Base-by-base conservation (phyloP, 2,888 invertebrate species). In the Pristionchus mayeri region DNA sequence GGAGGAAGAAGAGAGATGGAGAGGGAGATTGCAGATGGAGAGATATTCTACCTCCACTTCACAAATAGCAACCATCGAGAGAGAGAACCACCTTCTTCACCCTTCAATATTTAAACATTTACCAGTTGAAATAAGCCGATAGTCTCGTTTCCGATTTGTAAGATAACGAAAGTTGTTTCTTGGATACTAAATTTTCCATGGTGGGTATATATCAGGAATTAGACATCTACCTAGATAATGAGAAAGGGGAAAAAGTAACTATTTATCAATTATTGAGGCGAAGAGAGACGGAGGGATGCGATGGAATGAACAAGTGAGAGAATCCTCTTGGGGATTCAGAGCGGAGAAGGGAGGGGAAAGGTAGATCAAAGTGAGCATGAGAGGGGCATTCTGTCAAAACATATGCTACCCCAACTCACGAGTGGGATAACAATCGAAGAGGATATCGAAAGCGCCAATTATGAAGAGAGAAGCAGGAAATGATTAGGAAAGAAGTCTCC, bases 261-360 rank as follows among this genome's bases (percentile, higher is more conserved):
- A 76, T 6, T 1, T 76, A 76, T 76, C 48, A 76, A 76, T 76
- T 48, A 76, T 76, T 76, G 76, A 76, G 27, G 27, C 44, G 76
- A n/a, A 3, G 21, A 27, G 27, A 44, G 76, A 40, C 21, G 71
- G 40, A 7, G 30, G 37, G 40, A 40, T 37, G 71, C 11, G 40
- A 44, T 40, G 71, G 71, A 71, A 44, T 71, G 71, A 40, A n/a
- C 37, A 44, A 71, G 44, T 40, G 71, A 71, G 44, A 40, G 71
- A 71, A 71, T 44, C 37, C 37, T 71, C 71, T 21, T 71, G 44
- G 48, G n/a, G 76, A n/a, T 2, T 44, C 27, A 27, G 76, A 76
- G 76, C 40, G 40, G n/a, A 18, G 44, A 30, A 4, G n/a, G 44
- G 44, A 0, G 27, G 44, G n/a, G 9, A n/a, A 16, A 76, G 48